These are phyloP conservation scores for Notolepis coatsorum DNA, from an alignment of 2,797 vertebrate genomes.

Conservation along the genomic window DNA sequence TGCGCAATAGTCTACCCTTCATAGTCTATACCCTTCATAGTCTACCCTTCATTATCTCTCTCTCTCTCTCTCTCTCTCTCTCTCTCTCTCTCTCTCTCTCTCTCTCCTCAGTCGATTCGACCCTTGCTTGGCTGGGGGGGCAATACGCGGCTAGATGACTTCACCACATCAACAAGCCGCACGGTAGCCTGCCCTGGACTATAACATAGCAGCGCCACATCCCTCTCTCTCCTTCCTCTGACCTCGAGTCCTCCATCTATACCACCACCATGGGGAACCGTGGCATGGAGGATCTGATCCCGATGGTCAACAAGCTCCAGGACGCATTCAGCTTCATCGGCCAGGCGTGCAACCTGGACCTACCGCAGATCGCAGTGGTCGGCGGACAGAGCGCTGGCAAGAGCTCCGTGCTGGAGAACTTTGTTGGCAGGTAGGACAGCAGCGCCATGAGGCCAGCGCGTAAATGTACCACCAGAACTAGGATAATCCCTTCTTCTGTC, in stretches of 20 bases:
- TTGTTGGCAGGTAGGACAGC: constrained; percentile 90
- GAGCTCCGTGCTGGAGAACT: constrained; percentile 97
- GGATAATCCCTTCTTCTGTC: constrained; percentile 66
- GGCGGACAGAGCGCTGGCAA: constrained; percentile 96
- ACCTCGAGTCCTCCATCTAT: constrained; percentile 59
- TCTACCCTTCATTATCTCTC: constrained; percentile 8
- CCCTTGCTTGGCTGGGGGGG: constrained; percentile 73
- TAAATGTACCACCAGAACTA: constrained; percentile 68
- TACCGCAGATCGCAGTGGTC: constrained; percentile 96
- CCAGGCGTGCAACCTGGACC: constrained; percentile 91
- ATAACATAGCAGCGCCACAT: constrained; percentile 66
- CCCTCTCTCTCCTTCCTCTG: constrained; percentile 54
- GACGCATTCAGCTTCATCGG: constrained; percentile 94
- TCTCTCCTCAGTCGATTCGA: constrained; percentile 64
- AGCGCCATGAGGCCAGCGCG: not conserved
- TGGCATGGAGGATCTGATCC: constrained; percentile 95
- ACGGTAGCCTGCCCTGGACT: constrained; percentile 72
- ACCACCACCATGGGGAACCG: constrained; percentile 82
- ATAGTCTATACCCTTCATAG: constrained; percentile 47
- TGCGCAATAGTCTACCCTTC: constrained; percentile 76
- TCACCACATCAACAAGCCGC: constrained; percentile 75
- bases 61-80: constrained; percentile 10
- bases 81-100: constrained; percentile 24
- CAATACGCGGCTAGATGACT: constrained; percentile 76
- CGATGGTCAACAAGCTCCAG: constrained; percentile 93